These are phyloP conservation scores for Menidia menidia DNA, from an alignment of 2,797 vertebrate species.

Conservation along the genomic window DNA sequence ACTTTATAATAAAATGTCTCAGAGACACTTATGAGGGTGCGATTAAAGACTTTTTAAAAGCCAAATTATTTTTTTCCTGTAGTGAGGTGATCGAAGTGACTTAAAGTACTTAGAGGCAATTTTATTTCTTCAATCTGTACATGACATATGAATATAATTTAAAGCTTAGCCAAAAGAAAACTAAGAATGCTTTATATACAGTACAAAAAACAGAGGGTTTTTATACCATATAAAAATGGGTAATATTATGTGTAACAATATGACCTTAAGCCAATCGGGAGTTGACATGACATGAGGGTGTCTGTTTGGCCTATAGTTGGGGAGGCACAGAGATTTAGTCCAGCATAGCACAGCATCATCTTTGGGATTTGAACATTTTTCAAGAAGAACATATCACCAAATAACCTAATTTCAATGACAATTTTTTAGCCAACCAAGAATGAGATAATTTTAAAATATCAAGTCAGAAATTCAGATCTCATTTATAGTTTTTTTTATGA, in stretches of 20 bases:
- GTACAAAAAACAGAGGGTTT: neutral
- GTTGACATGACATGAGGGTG: too few species aligned
- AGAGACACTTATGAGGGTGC: neutral
- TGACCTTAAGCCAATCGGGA: neutral
- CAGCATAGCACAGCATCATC: too few species aligned
- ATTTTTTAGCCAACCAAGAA: neutral
- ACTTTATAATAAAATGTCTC: too few species aligned
- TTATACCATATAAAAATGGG: neutral
- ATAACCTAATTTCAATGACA: neutral
- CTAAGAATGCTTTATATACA: neutral
- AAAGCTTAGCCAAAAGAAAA: neutral
- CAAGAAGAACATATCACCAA: neutral
- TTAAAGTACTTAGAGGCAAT: conserved; percentile 53
- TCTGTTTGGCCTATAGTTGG: too few species aligned
- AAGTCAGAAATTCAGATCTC: too few species aligned
- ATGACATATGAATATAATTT: conserved; percentile 20
- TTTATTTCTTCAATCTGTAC: conserved; percentile 33
- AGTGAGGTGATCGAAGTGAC: conserved; percentile 64
- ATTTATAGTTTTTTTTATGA: too few species aligned
- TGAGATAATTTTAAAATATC: neutral
- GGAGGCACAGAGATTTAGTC: too few species aligned
- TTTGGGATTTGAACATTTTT: neutral
- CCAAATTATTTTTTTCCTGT: conserved; percentile 55
- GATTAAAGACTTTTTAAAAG: conserved; percentile 62
- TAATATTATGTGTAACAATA: neutral